phyloP scores from a whole-genome alignment of 2,888 invertebrate genomes.

The Drosophila diplacantha region DNA sequence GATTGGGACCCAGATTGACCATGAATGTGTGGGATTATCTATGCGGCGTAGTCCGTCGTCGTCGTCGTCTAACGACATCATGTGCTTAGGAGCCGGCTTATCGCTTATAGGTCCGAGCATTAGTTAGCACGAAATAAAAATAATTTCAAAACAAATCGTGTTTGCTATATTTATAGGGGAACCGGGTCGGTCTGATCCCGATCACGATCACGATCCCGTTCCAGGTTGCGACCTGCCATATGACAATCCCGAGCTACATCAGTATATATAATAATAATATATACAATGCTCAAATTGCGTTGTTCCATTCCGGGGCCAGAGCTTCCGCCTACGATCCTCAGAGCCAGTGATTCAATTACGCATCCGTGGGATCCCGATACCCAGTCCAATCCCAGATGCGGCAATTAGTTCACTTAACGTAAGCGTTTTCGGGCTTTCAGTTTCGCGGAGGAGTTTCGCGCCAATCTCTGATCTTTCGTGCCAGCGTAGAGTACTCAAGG shows the following conservation, averaged over 20 bases:
- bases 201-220: not conserved
- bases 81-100: slow-evolving; percentile 4
- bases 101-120: slow-evolving; percentile 25
- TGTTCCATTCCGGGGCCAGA: not conserved
- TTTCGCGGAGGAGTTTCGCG: slow-evolving; percentile 10
- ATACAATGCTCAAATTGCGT: slow-evolving; percentile 23
- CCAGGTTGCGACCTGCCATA: slow-evolving; percentile 11
- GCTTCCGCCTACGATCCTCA: slow-evolving; percentile 27
- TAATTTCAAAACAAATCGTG: slow-evolving; percentile 37
- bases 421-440: slow-evolving; percentile 5
- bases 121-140: slow-evolving; percentile 29
- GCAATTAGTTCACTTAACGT: slow-evolving; percentile 36
- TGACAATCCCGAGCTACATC: not conserved
- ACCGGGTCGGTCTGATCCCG: slow-evolving; percentile 11
- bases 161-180: slow-evolving; percentile 13
- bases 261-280: too few relatives aligned
- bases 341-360: slow-evolving; percentile 25
- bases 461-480: slow-evolving; percentile 1
- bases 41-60: slow-evolving; percentile 11
- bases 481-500: not conserved
- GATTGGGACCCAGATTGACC: slow-evolving; percentile 16
- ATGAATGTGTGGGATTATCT: slow-evolving; percentile 19
- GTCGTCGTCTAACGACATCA: slow-evolving; percentile 11
- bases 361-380: slow-evolving; percentile 2
- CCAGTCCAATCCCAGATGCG: slow-evolving; percentile 1